Conservation (phyloP, 35 echinoderm and acorn worm genomes). For the Ophiothrix spiculata region DNA sequence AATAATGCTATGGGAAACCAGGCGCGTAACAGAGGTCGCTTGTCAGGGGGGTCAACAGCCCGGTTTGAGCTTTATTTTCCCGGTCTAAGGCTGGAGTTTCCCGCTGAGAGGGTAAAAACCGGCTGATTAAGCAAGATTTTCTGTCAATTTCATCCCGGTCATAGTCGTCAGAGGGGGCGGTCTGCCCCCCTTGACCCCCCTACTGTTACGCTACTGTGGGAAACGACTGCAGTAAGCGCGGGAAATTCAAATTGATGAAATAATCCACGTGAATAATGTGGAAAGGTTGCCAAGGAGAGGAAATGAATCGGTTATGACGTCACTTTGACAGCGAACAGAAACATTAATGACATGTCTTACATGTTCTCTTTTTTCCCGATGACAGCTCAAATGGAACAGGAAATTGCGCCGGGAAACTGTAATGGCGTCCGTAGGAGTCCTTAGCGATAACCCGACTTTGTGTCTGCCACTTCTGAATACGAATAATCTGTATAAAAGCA, state of each 20-base stretch:
- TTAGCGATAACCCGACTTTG: constrained; percentile 46
- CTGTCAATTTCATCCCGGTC: too few relatives aligned
- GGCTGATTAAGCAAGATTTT: too few relatives aligned
- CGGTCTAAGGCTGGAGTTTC: too few relatives aligned
- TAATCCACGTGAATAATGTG: background rate
- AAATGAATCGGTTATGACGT: background rate
- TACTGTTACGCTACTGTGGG: background rate
- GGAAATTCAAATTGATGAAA: background rate
- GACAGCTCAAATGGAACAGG: constrained; percentile 39
- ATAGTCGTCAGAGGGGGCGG: too few relatives aligned
- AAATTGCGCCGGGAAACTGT: constrained; percentile 46
- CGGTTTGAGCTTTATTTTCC: too few relatives aligned
- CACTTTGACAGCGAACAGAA: background rate
- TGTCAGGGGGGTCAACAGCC: too few relatives aligned
- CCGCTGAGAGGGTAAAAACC: too few relatives aligned
- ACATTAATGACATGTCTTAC: too few relatives aligned
- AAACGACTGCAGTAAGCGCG: too few relatives aligned
- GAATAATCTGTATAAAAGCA: constrained; percentile 54
- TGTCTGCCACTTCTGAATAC: constrained; percentile 24
- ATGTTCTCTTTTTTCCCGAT: constrained; percentile 38
- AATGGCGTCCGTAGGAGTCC: constrained; percentile 24
- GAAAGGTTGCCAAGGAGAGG: background rate
- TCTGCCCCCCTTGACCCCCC: too few relatives aligned
- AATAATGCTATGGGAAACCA: too few relatives aligned
- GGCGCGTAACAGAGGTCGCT: too few relatives aligned